Conservation (phyloP, 1,140 invertebrate genomes). For the Diprion similis region DNA sequence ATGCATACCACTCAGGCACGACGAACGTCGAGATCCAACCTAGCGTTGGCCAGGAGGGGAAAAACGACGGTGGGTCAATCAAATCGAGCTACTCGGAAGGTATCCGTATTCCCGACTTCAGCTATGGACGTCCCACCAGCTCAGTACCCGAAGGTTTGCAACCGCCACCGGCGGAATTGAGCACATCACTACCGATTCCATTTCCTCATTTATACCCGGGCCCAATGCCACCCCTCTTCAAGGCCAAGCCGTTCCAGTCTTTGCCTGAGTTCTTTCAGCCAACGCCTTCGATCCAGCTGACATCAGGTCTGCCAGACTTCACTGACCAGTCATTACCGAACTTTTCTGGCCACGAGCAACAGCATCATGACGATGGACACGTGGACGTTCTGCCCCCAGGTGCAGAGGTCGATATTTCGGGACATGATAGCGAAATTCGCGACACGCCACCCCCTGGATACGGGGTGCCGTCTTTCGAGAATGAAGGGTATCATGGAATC, state of each 20-base stretch:
- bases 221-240: conserved; percentile 43
- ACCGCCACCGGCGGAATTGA: background rate
- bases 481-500: background rate
- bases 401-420: conserved; percentile 22
- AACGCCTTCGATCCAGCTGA: background rate
- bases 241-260: conserved; percentile 32
- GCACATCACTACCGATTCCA: conserved; percentile 16
- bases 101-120: conserved; percentile 31
- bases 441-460: background rate
- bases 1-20: background rate
- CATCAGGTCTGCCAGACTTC: background rate
- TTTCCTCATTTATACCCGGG: conserved; percentile 40
- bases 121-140: conserved; percentile 15
- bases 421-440: background rate
- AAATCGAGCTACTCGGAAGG: conserved; percentile 28
- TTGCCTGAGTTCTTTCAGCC: background rate
- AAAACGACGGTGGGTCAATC: background rate
- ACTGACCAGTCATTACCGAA: background rate
- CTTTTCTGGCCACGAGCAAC: background rate
- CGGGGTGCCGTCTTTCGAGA: background rate
- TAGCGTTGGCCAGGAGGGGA: background rate
- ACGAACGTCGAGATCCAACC: background rate
- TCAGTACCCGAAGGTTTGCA: background rate
- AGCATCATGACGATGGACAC: conserved; percentile 11
- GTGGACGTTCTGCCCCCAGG: conserved; percentile 26